Percentiles rank a stretch among this genome's conserved stretches.
Conservation (phyloP, 2,113 vertebrate species). For the Clupea harengus region DNA sequence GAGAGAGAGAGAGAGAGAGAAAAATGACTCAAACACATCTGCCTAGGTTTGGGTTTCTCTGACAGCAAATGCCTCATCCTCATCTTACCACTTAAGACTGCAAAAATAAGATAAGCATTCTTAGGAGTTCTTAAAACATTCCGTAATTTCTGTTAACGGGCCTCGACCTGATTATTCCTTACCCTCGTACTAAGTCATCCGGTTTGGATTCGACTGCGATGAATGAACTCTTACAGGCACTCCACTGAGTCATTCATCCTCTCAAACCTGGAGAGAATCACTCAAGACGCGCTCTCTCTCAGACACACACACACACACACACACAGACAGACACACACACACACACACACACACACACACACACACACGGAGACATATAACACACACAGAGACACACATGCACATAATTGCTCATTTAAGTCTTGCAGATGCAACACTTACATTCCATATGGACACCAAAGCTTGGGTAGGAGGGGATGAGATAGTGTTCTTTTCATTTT, state of each 20-base stretch:
- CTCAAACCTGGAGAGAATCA: background rate
- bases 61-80: background rate
- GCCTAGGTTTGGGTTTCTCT: background rate
- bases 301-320: background rate
- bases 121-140: background rate
- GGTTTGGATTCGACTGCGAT: background rate
- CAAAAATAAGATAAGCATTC: background rate
- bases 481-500: too few species aligned
- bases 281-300: background rate
- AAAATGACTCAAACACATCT: background rate
- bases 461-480: too few species aligned
- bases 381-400: too few species aligned
- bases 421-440: too few species aligned
- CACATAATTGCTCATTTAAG: too few species aligned
- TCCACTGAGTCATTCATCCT: background rate
- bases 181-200: background rate
- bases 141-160: background rate
- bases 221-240: background rate
- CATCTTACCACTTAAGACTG: background rate
- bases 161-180: background rate
- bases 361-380: too few species aligned
- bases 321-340: background rate
- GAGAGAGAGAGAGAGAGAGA: background rate
- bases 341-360: background rate
- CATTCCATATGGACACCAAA: too few species aligned